Percentiles rank a stretch among this genome's conserved stretches.
These are phyloP conservation scores for Seira musarum DNA, from an alignment of 2,888 invertebrate species.

Conservation along the genomic window DNA sequence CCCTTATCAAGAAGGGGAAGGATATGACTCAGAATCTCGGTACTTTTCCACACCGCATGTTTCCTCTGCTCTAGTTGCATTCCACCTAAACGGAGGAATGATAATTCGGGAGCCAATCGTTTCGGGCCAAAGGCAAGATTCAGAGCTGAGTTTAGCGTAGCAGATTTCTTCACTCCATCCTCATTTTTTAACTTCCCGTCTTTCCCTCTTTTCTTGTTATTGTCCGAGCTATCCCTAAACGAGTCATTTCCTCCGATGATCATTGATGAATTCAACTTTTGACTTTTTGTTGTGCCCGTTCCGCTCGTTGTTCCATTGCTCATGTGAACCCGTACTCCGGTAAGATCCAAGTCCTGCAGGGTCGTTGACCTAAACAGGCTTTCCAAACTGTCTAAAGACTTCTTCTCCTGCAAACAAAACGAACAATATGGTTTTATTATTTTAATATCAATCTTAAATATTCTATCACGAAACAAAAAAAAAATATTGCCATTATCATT, in stretches of 20 bases:
- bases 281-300: constrained; percentile 50
- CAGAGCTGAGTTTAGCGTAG: constrained; percentile 57
- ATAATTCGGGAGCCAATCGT: constrained; percentile 63
- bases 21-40: constrained; percentile 62
- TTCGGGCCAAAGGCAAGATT: constrained; percentile 54
- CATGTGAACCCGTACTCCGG: constrained; percentile 75
- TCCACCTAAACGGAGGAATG: constrained; percentile 67
- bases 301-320: constrained; percentile 45
- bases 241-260: constrained; percentile 22
- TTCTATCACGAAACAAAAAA: neutral
- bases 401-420: constrained; percentile 72
- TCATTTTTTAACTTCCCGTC: constrained; percentile 32
- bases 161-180: constrained; percentile 38
- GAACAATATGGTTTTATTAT: constrained; percentile 42
- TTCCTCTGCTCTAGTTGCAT: constrained; percentile 65
- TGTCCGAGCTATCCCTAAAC: constrained; percentile 43
- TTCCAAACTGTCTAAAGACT: constrained; percentile 74
- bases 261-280: constrained; percentile 37
- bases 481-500: too few relatives aligned
- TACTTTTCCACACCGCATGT: constrained; percentile 61
- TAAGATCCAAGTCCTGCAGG: constrained; percentile 75
- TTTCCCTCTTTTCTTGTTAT: constrained; percentile 40
- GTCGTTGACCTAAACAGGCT: constrained; percentile 74
- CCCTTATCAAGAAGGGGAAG: constrained; percentile 62
- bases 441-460: neutral